Conservation (phyloP, 1,140 invertebrate species). For the Neuroterus valhalla region DNA sequence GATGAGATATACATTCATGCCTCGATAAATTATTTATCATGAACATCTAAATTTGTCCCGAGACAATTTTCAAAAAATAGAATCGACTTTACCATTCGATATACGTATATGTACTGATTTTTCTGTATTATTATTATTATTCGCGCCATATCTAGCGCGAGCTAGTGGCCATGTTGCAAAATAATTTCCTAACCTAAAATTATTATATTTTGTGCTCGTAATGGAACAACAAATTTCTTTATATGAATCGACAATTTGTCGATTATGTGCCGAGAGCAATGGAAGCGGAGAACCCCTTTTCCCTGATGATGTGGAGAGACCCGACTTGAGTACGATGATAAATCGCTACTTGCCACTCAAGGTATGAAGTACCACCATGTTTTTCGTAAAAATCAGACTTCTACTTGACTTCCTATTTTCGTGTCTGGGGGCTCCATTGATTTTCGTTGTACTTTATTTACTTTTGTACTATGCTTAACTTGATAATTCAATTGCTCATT, state of each 20-base stretch:
- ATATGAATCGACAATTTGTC: slow-evolving; percentile 82
- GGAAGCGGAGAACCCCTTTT: slow-evolving; percentile 80
- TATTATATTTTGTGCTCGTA: not conserved
- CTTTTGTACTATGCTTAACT: slow-evolving; percentile 4
- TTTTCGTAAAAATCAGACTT: slow-evolving; percentile 63
- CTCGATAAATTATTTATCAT: too few species aligned
- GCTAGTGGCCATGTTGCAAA: too few species aligned
- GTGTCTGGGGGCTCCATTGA: slow-evolving; percentile 63
- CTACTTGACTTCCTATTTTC: slow-evolving; percentile 79
- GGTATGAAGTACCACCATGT: slow-evolving; percentile 71
- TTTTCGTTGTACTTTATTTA: slow-evolving; percentile 57
- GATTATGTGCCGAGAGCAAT: slow-evolving; percentile 84
- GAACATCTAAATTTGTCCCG: too few species aligned
- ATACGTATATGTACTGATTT: too few species aligned
- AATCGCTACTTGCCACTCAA: slow-evolving; percentile 84
- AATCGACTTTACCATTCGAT: too few species aligned
- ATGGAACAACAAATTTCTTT: slow-evolving; percentile 70
- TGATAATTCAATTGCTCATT: not conserved
- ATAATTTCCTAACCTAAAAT: too few species aligned
- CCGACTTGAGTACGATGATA: slow-evolving; percentile 79
- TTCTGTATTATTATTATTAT: too few species aligned
- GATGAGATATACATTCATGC: too few species aligned
- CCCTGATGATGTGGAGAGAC: slow-evolving; percentile 75
- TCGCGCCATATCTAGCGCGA: too few species aligned
- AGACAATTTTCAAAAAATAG: too few species aligned